These are phyloP conservation scores for Drosophila navojoa DNA, from an alignment of 1,140 invertebrate genomes.

Conservation along the genomic window DNA sequence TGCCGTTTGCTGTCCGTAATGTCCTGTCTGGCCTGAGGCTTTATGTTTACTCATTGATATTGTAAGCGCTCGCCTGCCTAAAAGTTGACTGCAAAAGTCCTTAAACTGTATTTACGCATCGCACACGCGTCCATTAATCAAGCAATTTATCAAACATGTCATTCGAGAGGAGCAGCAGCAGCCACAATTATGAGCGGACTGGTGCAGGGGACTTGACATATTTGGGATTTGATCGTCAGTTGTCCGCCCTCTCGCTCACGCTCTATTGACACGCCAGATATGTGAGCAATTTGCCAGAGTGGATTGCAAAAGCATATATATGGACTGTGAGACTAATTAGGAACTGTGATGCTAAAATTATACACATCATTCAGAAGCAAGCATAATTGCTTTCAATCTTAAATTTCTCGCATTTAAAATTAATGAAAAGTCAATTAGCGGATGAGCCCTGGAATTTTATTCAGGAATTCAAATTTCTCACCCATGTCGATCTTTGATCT, in stretches of 20 bases:
- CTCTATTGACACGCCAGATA: slow-evolving; percentile 30
- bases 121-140: slow-evolving; percentile 77
- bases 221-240: slow-evolving; percentile 28
- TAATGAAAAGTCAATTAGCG: too few species aligned
- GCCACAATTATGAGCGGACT: slow-evolving; percentile 1
- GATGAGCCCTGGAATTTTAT: too few species aligned
- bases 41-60: slow-evolving; percentile 45
- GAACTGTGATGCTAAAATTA: not conserved
- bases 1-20: not conserved
- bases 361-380: too few species aligned
- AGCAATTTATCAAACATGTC: slow-evolving; percentile 81
- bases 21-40: not conserved
- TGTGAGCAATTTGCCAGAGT: slow-evolving; percentile 27
- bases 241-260: slow-evolving; percentile 1
- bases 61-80: slow-evolving; percentile 40
- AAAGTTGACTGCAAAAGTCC: slow-evolving; percentile 54
- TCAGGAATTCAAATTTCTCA: too few species aligned
- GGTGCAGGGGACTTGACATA: not conserved
- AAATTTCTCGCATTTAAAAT: too few species aligned
- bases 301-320: slow-evolving; percentile 19
- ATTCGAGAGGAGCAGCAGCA: slow-evolving; percentile 21
- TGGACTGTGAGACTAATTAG: not conserved
- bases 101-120: slow-evolving; percentile 74
- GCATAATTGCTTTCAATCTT: too few species aligned
- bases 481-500: too few species aligned